Evolutionary conservation across 2,113 vertebrate species (phyloP), one percentile per base, ranked within the genome.

Genomic region (Limnothrissa miodon): DNA sequence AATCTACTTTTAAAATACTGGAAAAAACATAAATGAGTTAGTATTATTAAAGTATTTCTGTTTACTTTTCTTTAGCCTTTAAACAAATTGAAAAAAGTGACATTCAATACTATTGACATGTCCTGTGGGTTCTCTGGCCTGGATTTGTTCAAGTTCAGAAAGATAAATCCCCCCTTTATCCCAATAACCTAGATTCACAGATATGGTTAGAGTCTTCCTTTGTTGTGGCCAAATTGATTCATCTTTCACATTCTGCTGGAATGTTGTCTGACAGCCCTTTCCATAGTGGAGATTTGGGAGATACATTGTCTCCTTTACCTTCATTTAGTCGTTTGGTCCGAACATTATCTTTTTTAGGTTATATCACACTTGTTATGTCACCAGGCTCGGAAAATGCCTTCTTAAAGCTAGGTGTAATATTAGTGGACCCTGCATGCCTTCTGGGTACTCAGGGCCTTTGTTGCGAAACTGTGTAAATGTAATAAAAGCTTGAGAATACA

Each of bases 141-240:
- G 66, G 66, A 74, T 36, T 74, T 74, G 66, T 36, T 74, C 25
- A 36, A 33, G 25, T 70, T 70, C 29, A 70, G 62, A 33, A 29
- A 62, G 59, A 33, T 33, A 74, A 74, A 39, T 17, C 9, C 66
- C 5, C 2, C 80, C 59, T 85, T 88, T 51, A 85, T 84, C 83
- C 81, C 46, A 80, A 19, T 85, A 85, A 42, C 83, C 83, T 79
- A 83, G 80, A 85, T 86, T 81, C 44, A 46, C 13, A 85, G 87
- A 88, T 86, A 91, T 89, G 83, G 86, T 82, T 88, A 85, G 86
- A 87, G 78, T 45, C 29, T 39, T 62, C 80, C 39, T 78, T 59
- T 74, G 19, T 36, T 70, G 53, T 70, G 78, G 81, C 81, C 81
- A 78, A 85, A 74, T 81, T 81, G 46, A 78, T 84, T 86, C 86